These are phyloP conservation scores for Melipona beecheii DNA, from an alignment of 2,888 invertebrate genomes.

Conservation along the genomic window DNA sequence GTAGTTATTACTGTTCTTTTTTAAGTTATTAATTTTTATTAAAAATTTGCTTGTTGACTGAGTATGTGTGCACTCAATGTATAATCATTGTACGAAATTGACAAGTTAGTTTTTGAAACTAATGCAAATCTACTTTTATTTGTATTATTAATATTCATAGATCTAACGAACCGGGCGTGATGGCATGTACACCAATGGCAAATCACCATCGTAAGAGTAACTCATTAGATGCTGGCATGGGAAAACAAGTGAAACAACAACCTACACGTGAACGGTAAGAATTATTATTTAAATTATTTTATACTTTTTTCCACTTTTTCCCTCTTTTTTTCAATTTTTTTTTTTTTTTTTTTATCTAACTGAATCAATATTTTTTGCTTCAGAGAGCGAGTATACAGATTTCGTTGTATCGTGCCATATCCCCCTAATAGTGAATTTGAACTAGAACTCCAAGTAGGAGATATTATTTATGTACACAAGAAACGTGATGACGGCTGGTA, in stretches of 20 bases:
- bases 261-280: slow-evolving; percentile 85
- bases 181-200: slow-evolving; percentile 74
- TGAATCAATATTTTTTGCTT: slow-evolving; percentile 26
- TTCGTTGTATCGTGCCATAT: slow-evolving; percentile 96
- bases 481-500: slow-evolving; percentile 98
- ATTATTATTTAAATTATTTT: background rate
- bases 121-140: background rate
- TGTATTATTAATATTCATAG: slow-evolving; percentile 62
- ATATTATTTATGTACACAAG: slow-evolving; percentile 95
- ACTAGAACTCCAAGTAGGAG: slow-evolving; percentile 94
- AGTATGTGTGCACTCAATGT: slow-evolving; percentile 20
- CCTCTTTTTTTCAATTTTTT: background rate
- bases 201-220: slow-evolving; percentile 92
- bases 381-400: slow-evolving; percentile 86
- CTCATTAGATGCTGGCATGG: slow-evolving; percentile 90
- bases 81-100: slow-evolving; percentile 8
- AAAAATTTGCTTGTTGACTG: slow-evolving; percentile 36
- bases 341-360: background rate
- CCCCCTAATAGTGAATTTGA: slow-evolving; percentile 97
- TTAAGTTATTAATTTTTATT: slow-evolving; percentile 17
- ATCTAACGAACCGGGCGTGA: slow-evolving; percentile 78
- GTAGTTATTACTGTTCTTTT: slow-evolving; percentile 18
- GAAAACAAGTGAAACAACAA: slow-evolving; percentile 84
- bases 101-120: background rate
- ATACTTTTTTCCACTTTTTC: background rate